Conservation (phyloP, 92 coral and sea anemone genomes). For the Porites evermanni region DNA sequence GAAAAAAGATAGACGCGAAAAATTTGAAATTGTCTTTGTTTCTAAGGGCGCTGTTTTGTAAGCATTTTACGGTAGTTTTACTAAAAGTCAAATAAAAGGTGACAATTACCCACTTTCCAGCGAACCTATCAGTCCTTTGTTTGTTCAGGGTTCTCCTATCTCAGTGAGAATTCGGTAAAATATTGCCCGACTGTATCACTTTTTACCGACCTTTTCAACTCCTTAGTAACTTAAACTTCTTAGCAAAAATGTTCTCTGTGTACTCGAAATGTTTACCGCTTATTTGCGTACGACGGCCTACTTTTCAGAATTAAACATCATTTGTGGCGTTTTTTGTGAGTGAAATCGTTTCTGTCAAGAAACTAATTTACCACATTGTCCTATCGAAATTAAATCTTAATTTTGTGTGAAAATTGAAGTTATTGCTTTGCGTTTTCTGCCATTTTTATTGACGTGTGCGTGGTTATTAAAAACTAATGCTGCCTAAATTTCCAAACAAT, state of each 20-base stretch:
- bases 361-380: not conserved
- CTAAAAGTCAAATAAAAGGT: not conserved
- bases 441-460: not conserved
- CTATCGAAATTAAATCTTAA: constrained; percentile 4
- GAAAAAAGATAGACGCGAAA: not conserved
- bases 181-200: not conserved
- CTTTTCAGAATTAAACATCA: not conserved
- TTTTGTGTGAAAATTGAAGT: not conserved
- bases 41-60: not conserved
- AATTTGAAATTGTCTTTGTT: not conserved
- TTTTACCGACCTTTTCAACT: no score
- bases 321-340: not conserved
- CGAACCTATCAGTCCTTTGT: not conserved
- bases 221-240: not conserved
- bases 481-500: not conserved
- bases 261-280: not conserved
- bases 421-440: not conserved
- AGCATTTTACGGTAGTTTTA: not conserved
- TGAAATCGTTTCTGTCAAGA: not conserved
- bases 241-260: not conserved
- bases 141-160: not conserved
- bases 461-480: not conserved
- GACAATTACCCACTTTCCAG: not conserved
- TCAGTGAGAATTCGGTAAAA: not conserved
- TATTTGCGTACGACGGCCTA: not conserved